A percentile compares a stretch with the other conserved stretches of the same genome.
phyloP scores from a whole-genome alignment of 2,113 vertebrate species.

The Heterotilapia buettikoferi region DNA sequence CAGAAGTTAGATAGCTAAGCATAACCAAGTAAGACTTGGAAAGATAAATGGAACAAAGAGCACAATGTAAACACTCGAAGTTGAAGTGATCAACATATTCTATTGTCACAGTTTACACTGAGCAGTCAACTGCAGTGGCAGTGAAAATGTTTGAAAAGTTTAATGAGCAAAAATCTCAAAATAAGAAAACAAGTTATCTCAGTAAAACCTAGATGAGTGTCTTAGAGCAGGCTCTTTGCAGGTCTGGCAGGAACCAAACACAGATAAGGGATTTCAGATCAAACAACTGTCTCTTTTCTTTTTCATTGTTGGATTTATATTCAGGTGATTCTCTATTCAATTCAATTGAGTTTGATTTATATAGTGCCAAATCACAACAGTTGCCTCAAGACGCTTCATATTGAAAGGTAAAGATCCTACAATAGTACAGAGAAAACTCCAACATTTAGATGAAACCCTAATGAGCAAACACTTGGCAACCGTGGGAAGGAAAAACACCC shows the following conservation, averaged over 20 bases:
- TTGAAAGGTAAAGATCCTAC: neutral
- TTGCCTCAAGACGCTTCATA: neutral
- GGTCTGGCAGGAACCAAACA: neutral
- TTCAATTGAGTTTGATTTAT: neutral
- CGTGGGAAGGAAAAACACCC: neutral
- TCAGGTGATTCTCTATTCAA: neutral
- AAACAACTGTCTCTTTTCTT: no score
- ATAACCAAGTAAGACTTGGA: neutral
- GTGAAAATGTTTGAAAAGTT: neutral
- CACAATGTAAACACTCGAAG: neutral
- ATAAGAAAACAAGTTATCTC: neutral
- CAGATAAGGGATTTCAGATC: neutral
- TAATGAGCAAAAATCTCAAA: neutral
- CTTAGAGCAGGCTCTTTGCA: neutral
- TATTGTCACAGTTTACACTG: neutral
- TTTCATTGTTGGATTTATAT: no score
- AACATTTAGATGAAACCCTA: neutral
- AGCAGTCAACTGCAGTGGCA: neutral
- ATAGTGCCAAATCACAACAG: neutral
- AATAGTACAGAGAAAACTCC: neutral
- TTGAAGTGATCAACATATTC: neutral
- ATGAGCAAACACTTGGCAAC: neutral
- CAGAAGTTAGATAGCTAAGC: neutral
- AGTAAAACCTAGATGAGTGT: neutral
- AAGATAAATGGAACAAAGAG: neutral